Evolutionary conservation across 2,797 vertebrate genomes (phyloP).

Genomic region (Alcedo quadribrachys): DNA sequence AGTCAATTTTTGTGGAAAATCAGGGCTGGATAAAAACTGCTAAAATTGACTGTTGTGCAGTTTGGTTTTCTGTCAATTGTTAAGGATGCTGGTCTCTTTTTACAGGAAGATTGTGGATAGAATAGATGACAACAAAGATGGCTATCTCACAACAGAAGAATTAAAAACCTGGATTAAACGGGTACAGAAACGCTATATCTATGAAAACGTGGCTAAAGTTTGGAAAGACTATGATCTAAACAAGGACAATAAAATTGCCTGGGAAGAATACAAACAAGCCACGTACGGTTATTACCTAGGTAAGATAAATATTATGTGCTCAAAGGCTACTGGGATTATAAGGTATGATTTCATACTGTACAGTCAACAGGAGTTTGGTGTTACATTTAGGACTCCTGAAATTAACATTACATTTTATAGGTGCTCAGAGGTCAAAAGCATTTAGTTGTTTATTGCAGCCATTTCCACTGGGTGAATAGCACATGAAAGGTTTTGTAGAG

Average conservation of each 20-base stretch:
- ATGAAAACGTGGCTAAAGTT: constrained; percentile 96
- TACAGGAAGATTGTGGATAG: constrained; percentile 92
- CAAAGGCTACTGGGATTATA: not conserved
- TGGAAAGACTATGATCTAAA: constrained; percentile 97
- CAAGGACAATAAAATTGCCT: constrained; percentile 93
- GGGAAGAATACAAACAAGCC: constrained; percentile 98
- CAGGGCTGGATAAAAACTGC: not conserved
- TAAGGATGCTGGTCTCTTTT: not conserved
- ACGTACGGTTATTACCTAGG: constrained; percentile 97
- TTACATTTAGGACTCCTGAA: not conserved
- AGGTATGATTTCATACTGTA: not conserved
- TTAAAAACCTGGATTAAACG: constrained; percentile 95
- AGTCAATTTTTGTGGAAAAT: not conserved
- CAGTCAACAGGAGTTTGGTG: not conserved
- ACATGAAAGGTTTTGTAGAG: not conserved
- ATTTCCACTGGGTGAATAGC: not conserved
- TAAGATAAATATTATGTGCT: constrained; percentile 63
- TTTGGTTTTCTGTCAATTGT: not conserved
- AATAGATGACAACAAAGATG: constrained; percentile 88
- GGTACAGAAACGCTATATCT: constrained; percentile 96
- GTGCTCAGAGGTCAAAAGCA: not conserved
- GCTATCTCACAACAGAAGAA: constrained; percentile 88
- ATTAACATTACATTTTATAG: not conserved
- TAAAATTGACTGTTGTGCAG: not conserved
- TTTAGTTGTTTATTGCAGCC: not conserved